Evolutionary conservation across 2,797 vertebrate genomes (phyloP).

Genomic region (Alcedo quadribrachys): DNA sequence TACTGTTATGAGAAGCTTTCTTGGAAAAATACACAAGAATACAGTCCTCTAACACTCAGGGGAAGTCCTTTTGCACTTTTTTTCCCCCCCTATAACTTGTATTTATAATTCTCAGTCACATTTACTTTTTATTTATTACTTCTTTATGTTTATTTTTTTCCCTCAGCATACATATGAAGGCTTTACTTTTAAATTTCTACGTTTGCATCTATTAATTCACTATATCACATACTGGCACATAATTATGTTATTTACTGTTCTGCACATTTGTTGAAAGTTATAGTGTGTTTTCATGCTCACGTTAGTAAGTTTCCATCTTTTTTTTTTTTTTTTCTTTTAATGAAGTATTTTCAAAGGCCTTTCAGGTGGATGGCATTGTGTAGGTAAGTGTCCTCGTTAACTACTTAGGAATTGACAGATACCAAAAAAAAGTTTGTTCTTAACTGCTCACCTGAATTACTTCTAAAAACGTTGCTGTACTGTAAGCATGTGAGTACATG

Average conservation of each 20-base stretch:
- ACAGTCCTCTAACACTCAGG: background rate
- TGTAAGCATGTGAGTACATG: background rate
- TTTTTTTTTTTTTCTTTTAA: background rate
- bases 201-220: background rate
- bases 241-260: background rate
- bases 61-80: background rate
- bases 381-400: background rate
- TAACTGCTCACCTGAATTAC: background rate
- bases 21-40: background rate
- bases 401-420: background rate
- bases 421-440: background rate
- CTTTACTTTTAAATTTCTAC: background rate
- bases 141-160: background rate
- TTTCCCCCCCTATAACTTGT: background rate
- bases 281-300: background rate
- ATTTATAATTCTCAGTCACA: background rate
- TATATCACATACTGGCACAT: rapidly evolving
- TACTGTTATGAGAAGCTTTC: background rate
- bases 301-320: background rate
- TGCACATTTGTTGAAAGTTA: background rate
- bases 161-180: background rate
- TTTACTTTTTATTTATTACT: background rate
- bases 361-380: background rate
- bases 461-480: background rate
- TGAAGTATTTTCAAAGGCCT: background rate